phyloP scores from a whole-genome alignment of 1,140 invertebrate species.

The Psilanteris sp. region DNA sequence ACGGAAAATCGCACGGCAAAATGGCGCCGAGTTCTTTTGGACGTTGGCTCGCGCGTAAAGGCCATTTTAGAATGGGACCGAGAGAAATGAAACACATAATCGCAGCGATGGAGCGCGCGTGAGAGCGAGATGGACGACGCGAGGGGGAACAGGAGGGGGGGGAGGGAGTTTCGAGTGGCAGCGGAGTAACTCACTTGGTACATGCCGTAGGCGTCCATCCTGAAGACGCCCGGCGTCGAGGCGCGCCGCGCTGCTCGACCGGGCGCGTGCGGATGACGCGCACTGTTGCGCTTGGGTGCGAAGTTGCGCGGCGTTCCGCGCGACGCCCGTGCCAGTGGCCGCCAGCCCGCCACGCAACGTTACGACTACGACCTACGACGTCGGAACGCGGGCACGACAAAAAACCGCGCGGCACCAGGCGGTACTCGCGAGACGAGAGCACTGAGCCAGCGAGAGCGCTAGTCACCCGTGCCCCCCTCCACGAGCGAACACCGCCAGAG shows the following conservation, averaged over 20 bases:
- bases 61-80: slow-evolving; percentile 34
- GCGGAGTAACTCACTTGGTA: slow-evolving; percentile 77
- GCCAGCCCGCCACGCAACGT: slow-evolving; percentile 9
- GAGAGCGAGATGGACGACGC: slow-evolving; percentile 30
- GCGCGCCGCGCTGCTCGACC: slow-evolving; percentile 2
- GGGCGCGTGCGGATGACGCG: neutral
- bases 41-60: neutral
- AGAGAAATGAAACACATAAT: slow-evolving; percentile 10
- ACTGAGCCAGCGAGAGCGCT: slow-evolving; percentile 12
- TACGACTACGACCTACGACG: slow-evolving; percentile 3
- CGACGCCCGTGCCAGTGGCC: slow-evolving; percentile 8
- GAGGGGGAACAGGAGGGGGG: slow-evolving; percentile 10
- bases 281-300: neutral
- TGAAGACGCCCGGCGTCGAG: slow-evolving; percentile 40
- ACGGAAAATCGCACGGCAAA: slow-evolving; percentile 44
- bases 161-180: slow-evolving; percentile 12
- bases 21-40: slow-evolving; percentile 42
- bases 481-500: neutral
- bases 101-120: slow-evolving; percentile 8
- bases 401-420: too few relatives aligned
- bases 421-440: slow-evolving; percentile 14
- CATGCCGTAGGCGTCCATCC: slow-evolving; percentile 78
- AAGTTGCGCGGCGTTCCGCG: slow-evolving; percentile 9
- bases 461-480: neutral
- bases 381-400: slow-evolving; percentile 14